A percentile compares a stretch with the other conserved stretches of the same genome.
Conservation (phyloP, 2,888 invertebrate genomes). For the Dugesia japonica region DNA sequence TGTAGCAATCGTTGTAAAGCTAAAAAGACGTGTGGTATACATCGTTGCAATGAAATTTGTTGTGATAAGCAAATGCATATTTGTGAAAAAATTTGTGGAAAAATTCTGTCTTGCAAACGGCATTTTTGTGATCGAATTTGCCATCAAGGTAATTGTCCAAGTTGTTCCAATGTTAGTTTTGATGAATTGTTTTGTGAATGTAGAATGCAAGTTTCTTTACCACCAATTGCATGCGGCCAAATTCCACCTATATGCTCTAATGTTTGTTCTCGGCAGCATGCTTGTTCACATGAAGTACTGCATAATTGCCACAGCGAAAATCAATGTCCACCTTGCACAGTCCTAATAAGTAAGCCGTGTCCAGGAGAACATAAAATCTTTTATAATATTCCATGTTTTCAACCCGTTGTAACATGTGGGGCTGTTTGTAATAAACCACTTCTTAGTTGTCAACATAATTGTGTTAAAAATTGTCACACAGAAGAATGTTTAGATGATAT, state of each 20-base stretch:
- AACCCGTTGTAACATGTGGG: conserved; percentile 75
- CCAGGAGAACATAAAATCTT: conserved; percentile 59
- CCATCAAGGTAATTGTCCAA: conserved; percentile 59
- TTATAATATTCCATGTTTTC: conserved; percentile 71
- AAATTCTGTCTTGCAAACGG: conserved; percentile 66
- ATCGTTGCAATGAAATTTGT: not conserved
- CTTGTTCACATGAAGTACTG: conserved; percentile 65
- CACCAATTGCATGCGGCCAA: conserved; percentile 81
- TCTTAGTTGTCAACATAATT: conserved; percentile 68
- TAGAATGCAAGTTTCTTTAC: conserved; percentile 66
- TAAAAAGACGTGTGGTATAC: not conserved
- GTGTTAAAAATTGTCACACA: conserved; percentile 62
- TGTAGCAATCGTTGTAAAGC: not conserved
- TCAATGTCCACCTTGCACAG: conserved; percentile 67
- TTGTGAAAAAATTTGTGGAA: conserved; percentile 57
- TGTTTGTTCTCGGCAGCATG: conserved; percentile 61
- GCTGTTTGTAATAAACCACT: conserved; percentile 65
- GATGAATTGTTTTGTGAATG: conserved; percentile 68
- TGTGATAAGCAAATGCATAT: conserved; percentile 54
- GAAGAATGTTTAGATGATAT: conserved; percentile 50
- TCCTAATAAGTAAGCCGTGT: conserved; percentile 68
- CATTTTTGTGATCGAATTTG: conserved; percentile 74
- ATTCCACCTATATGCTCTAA: conserved; percentile 64
- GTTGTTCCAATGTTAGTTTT: conserved; percentile 58
- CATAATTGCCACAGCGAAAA: conserved; percentile 66